These are phyloP conservation scores for Aurelia coerulea DNA, from an alignment of 30 jellyfish, hydroid and myxozoan genomes.

Conservation along the genomic window DNA sequence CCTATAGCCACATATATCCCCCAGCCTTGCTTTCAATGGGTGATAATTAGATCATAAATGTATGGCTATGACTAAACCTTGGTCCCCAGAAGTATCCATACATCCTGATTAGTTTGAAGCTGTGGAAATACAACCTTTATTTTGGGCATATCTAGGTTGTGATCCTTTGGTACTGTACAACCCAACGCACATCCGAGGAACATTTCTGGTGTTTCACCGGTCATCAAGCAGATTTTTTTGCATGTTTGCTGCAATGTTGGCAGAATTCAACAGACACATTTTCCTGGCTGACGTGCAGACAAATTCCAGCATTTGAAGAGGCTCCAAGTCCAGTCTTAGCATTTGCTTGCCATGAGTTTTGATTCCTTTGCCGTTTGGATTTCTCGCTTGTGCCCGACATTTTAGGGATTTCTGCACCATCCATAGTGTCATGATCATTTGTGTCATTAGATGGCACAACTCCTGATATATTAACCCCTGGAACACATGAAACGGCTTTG, in stretches of 20 bases:
- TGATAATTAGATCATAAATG: too few relatives aligned
- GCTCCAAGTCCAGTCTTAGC: conserved; percentile 1
- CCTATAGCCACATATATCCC: neutral
- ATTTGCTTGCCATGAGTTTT: too few relatives aligned
- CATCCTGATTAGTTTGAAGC: neutral
- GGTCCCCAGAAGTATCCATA: too few relatives aligned
- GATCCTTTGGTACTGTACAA: too few relatives aligned
- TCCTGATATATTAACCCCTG: conserved; percentile 62
- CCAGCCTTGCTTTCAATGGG: neutral
- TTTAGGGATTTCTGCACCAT: neutral
- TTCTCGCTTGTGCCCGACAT: too few relatives aligned
- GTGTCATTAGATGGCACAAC: conserved; percentile 14
- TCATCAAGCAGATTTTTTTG: neutral
- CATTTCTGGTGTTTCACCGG: neutral
- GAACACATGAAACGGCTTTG: conserved; percentile 71
- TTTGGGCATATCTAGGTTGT: neutral
- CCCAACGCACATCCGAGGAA: too few relatives aligned
- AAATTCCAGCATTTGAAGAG: conserved; percentile 59
- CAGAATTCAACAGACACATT: conserved; percentile 81
- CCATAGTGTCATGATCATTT: neutral
- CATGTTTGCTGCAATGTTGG: conserved; percentile 69
- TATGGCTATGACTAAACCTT: too few relatives aligned
- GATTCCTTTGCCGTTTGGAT: too few relatives aligned
- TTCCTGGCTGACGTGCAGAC: conserved; percentile 76
- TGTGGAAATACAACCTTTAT: conserved; percentile 50